Conservation (phyloP, 2,797 vertebrate genomes). For the Syngnathus rostellatus region DNA sequence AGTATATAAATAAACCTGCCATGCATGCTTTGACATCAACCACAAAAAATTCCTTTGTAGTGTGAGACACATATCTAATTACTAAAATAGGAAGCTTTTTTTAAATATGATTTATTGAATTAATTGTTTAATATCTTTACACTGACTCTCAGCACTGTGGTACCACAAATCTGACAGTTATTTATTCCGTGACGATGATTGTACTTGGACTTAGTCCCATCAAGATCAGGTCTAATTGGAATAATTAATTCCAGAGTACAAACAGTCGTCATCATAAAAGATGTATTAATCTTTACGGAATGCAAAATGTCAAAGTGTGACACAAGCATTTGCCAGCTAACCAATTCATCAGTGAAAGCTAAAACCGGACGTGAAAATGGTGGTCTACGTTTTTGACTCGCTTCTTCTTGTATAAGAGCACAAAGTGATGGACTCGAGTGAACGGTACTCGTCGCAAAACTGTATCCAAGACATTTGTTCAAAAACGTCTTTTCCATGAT, state of each 20-base stretch:
- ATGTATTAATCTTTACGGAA: background rate
- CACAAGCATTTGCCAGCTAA: too few species aligned
- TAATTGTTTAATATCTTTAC: background rate
- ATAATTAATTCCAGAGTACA: background rate
- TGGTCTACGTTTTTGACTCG: too few species aligned
- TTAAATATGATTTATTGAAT: background rate
- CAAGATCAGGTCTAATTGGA: background rate
- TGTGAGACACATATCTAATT: background rate
- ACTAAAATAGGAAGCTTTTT: background rate
- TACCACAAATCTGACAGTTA: background rate
- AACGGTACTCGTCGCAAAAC: too few species aligned
- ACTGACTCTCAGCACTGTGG: background rate
- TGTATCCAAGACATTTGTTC: too few species aligned
- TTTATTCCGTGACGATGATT: background rate
- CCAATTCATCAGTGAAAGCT: too few species aligned
- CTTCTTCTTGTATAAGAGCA: too few species aligned
- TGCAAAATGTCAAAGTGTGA: background rate
- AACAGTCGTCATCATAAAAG: background rate
- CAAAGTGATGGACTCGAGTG: too few species aligned
- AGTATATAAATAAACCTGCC: conserved; percentile 8
- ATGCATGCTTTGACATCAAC: background rate
- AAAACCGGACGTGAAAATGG: too few species aligned
- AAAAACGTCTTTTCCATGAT: too few species aligned
- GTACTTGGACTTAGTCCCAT: background rate
- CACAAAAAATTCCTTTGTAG: background rate